Evolutionary conservation across 2,888 invertebrate species (phyloP).

Genomic region (Clanis bilineata): DNA sequence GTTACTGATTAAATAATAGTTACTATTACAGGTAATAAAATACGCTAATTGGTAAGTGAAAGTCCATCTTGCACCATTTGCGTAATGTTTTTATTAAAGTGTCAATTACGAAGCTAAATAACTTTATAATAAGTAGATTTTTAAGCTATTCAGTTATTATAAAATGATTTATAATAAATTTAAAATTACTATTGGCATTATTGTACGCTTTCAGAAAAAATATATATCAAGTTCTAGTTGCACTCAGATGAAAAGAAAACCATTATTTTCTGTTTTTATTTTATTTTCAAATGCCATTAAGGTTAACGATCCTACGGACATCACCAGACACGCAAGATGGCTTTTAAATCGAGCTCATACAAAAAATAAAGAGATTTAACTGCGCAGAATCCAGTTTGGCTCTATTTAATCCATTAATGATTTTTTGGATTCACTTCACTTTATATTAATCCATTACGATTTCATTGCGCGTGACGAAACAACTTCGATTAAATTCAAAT

Average conservation of each 20-base stretch:
- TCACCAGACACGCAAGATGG: slow-evolving; percentile 1
- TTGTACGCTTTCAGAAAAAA: no score
- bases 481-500: neutral
- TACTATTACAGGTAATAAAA: no score
- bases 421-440: neutral
- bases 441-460: neutral
- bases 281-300: neutral
- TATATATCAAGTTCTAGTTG: no score
- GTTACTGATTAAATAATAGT: no score
- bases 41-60: no score
- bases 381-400: slow-evolving; percentile 5
- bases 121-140: no score
- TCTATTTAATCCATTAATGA: neutral
- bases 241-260: neutral
- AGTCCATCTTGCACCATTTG: no score
- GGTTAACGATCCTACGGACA: neutral
- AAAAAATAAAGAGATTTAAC: neutral
- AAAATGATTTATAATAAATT: no score
- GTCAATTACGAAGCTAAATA: no score
- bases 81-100: no score
- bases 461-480: neutral
- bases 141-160: no score
- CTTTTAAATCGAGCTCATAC: neutral
- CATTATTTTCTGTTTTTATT: neutral
- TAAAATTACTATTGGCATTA: no score